Evolutionary conservation across 1,140 invertebrate genomes (phyloP), one percentile per base, ranked within the genome.

Genomic region (Saxidomus purpurata): DNA sequence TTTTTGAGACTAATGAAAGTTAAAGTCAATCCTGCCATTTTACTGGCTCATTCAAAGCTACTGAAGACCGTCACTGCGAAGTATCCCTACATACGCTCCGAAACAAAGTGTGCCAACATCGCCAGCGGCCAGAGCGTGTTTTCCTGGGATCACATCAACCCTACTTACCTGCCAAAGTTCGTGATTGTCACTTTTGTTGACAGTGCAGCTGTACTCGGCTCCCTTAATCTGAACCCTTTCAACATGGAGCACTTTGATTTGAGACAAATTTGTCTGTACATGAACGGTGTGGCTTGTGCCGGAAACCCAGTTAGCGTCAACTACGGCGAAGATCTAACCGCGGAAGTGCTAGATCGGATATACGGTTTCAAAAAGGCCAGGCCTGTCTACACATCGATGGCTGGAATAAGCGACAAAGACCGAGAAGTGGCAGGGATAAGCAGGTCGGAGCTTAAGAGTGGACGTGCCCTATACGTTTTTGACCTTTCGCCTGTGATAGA

Each of bases 291-390:
- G 28, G 63, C 90, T 11, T 82, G 86, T 36, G 31, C 36, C 0
- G 81, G 87, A 3, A 91, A 86, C 43, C 71, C 90, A 9, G 8
- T 89, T 0, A 91, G 71, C 61, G 31, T 91, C 11, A 80, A 89
- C 34, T 90, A 79, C 34, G 15, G 22, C 13, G 17, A 40, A 38
- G 59, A 28, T 63, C 59, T 63, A 0, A 63, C 59, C 9, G 25
- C 59, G 28, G 59, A 63, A 63, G 59, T 63, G n/a, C 25, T 63
- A 15, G 59, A 63, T 28, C 59, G 59, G 9, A 63, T 63, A 63
- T 28, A 28, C 25, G 59, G 59, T 63, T 63, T 63, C 25, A 25
- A n/a, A 9, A 63, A 63, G 59, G n/a, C 59, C 59, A 25, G 59
- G n/a, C 59, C 59, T n/a, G n/a, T 63, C 19, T 63, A 63, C 59